A percentile compares a stretch with the other conserved stretches of the same genome.
Conservation (phyloP, 2,797 vertebrate species). For the Meda fulgida region DNA sequence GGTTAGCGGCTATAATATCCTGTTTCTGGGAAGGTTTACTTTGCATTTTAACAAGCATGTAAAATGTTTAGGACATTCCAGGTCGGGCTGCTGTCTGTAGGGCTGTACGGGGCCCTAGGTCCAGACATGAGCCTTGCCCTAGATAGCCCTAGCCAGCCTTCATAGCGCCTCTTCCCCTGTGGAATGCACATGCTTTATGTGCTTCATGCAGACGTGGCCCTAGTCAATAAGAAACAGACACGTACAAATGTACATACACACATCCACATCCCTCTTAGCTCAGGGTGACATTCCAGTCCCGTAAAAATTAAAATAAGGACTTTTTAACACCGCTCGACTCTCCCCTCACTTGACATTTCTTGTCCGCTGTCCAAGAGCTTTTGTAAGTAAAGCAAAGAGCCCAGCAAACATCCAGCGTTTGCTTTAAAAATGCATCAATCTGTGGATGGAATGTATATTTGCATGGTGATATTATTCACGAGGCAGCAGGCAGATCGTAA, state of each 20-base stretch:
- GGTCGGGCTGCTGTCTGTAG: conserved; percentile 76
- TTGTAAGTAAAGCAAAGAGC: conserved; percentile 56
- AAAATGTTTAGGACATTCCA: conserved; percentile 81
- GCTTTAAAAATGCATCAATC: conserved; percentile 63
- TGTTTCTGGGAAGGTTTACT: conserved; percentile 82
- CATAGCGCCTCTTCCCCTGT: conserved; percentile 69
- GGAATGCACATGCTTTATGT: conserved; percentile 55
- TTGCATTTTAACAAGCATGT: conserved; percentile 82
- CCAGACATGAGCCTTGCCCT: conserved; percentile 66
- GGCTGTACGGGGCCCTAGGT: conserved; percentile 64
- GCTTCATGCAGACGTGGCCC: conserved; percentile 36
- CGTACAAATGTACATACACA: conserved; percentile 21
- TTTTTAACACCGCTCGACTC: conserved; percentile 36
- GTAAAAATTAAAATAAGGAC: conserved; percentile 49
- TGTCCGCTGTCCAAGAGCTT: conserved; percentile 54
- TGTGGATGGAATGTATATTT: conserved; percentile 58
- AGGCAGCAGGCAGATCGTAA: conserved; percentile 44
- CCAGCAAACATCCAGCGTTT: conserved; percentile 58
- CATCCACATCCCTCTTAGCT: conserved; percentile 25
- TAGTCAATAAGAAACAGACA: conserved; percentile 45
- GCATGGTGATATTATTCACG: conserved; percentile 68
- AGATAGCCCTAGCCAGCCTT: conserved; percentile 69
- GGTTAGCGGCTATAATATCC: conserved; percentile 82
- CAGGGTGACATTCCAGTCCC: conserved; percentile 50
- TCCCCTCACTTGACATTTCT: conserved; percentile 56